A percentile compares a stretch with the other conserved stretches of the same genome.
These are phyloP conservation scores for Numenius phaeopus DNA, from an alignment of 2,797 vertebrate species.

Conservation along the genomic window DNA sequence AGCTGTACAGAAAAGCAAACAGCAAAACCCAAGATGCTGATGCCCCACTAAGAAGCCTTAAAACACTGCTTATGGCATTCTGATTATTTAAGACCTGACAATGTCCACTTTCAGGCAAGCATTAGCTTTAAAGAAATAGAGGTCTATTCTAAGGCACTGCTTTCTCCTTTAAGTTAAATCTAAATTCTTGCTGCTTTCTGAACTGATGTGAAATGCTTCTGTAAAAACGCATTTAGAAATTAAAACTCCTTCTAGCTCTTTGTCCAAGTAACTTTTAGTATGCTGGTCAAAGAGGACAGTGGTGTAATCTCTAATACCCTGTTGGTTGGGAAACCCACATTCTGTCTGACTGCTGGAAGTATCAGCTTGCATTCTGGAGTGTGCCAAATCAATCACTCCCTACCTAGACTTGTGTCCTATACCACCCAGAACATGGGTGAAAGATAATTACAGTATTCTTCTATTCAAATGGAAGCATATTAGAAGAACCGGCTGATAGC, in stretches of 20 bases:
- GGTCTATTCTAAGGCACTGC: background rate
- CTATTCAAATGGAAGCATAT: background rate
- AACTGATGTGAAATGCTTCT: background rate
- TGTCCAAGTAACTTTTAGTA: background rate
- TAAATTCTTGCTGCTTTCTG: background rate
- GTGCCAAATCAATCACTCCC: background rate
- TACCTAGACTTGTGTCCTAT: background rate
- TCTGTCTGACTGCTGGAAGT: background rate
- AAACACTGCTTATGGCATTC: background rate
- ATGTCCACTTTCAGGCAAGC: background rate
- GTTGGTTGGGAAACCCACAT: rapidly evolving
- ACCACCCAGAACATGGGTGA: background rate
- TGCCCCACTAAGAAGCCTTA: background rate
- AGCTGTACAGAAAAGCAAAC: background rate
- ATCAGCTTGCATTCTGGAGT: background rate
- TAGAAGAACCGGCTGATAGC: background rate
- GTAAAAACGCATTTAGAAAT: background rate
- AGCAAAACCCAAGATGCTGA: background rate
- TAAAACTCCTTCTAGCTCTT: background rate
- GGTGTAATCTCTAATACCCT: background rate
- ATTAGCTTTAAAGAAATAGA: background rate
- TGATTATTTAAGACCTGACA: background rate
- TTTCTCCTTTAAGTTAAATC: background rate
- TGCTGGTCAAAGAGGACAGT: background rate
- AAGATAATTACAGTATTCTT: background rate